These are phyloP conservation scores for Cheilosia vernalis DNA, from an alignment of 2,888 invertebrate species.

Conservation along the genomic window DNA sequence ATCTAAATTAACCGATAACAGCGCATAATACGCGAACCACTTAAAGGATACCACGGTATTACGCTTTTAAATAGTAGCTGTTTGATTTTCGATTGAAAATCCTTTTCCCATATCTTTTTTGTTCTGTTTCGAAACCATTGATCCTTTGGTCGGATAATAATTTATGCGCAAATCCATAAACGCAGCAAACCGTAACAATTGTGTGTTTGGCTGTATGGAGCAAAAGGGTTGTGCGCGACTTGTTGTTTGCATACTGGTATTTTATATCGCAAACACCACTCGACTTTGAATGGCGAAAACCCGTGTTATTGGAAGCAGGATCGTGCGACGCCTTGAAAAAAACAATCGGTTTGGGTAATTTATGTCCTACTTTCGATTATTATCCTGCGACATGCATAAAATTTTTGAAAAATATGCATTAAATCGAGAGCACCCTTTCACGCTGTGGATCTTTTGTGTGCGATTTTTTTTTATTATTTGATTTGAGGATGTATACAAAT, in stretches of 20 bases:
- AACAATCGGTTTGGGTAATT: slow-evolving; percentile 74
- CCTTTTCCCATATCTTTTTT: not conserved
- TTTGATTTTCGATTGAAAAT: slow-evolving; percentile 43
- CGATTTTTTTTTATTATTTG: slow-evolving; percentile 49
- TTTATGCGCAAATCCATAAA: slow-evolving; percentile 71
- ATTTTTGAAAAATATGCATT: slow-evolving; percentile 71
- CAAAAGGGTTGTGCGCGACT: slow-evolving; percentile 61
- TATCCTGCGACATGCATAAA: slow-evolving; percentile 72
- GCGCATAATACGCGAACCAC: slow-evolving; percentile 49
- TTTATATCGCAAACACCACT: slow-evolving; percentile 46
- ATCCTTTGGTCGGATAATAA: slow-evolving; percentile 69
- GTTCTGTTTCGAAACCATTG: slow-evolving; percentile 27
- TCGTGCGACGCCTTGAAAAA: slow-evolving; percentile 70
- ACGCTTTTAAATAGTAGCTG: slow-evolving; percentile 46
- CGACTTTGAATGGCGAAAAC: slow-evolving; percentile 55
- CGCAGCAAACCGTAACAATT: slow-evolving; percentile 62
- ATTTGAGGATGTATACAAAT: slow-evolving; percentile 49
- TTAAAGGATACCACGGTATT: slow-evolving; percentile 55
- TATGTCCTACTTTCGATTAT: slow-evolving; percentile 75
- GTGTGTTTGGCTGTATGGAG: not conserved
- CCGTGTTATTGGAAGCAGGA: slow-evolving; percentile 72
- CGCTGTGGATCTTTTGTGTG: slow-evolving; percentile 31
- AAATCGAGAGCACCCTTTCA: slow-evolving; percentile 73
- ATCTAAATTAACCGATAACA: slow-evolving; percentile 42
- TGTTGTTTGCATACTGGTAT: slow-evolving; percentile 63